Evolutionary conservation across 2,113 vertebrate genomes (phyloP).

Genomic region (Chunga burmeisteri): DNA sequence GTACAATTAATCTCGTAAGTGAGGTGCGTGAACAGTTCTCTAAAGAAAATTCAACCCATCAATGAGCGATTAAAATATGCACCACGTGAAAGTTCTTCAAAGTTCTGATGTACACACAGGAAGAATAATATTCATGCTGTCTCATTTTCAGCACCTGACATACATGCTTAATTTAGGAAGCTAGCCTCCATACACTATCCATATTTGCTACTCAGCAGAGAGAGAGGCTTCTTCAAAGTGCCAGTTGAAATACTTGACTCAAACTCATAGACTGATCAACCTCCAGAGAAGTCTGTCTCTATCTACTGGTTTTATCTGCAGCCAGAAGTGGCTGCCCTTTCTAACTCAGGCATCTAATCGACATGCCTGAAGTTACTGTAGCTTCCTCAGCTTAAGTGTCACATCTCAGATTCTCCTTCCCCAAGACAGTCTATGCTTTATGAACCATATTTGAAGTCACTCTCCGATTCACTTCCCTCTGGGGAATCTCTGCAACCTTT

Average conservation of each 20-base stretch:
- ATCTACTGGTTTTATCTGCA: not conserved
- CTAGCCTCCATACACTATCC: not conserved
- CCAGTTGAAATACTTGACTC: not conserved
- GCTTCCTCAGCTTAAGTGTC: not conserved
- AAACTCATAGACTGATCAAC: not conserved
- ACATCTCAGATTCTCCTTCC: not conserved
- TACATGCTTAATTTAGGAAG: not conserved
- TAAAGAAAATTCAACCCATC: not conserved
- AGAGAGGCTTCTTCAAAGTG: not conserved
- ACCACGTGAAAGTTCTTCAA: not conserved
- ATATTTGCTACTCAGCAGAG: not conserved
- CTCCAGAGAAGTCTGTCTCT: not conserved
- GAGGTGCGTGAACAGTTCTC: not conserved
- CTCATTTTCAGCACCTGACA: not conserved
- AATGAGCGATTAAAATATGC: not conserved
- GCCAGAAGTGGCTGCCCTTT: not conserved
- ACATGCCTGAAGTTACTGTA: rapidly evolving
- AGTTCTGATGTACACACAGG: not conserved
- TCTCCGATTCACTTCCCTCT: not conserved
- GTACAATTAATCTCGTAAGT: not conserved
- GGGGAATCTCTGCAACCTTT: not conserved
- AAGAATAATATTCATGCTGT: not conserved
- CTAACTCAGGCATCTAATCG: not conserved
- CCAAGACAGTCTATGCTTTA: rapidly evolving
- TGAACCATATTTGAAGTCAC: not conserved